Evolutionary conservation across 2,888 invertebrate species (phyloP), one percentile per base, ranked within the genome.

Genomic region (Pandemis corylana): DNA sequence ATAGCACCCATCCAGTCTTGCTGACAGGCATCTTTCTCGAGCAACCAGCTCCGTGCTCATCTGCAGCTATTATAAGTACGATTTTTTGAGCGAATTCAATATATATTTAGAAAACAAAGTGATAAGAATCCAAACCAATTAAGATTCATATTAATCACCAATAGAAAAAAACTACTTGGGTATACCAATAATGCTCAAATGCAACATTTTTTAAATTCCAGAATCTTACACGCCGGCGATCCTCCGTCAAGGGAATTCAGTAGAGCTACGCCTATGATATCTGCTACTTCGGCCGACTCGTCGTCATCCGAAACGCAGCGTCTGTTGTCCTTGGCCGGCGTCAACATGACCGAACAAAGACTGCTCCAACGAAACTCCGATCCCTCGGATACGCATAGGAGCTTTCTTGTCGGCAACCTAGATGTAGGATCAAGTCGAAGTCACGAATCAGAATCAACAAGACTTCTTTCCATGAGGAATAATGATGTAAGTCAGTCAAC

Each of bases 271-370:
- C 85, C 94, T 79, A 85, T 87, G 78, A 83, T 91, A 80, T 84
- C 89, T 61, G 83, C 89, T 77, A 84, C 85, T 36, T 82, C 92
- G 75, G 85, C 86, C 44, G 94, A 94, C 76, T 79, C 91, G 2
- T 93, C 94, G 71, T 87, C 93, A 73, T 86, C 92, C 75, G 95
- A 95, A 84, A 95, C 95, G 75, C 94, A 94, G 86, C 87, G 95
- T 75, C 85, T 95, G 62, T 88, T 95, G 69, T 94, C 94, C 49
- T 88, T 95, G 53, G 95, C 95, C 62, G 92, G 93, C 71, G 94
- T 95, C 71, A 95, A 95, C 79, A 95, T 95, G 95, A 95, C 95
- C 78, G 95, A 95, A 84, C 95, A 95, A 82, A 88, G 95, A 81
- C 87, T 95, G 82, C 91, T 95, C 83, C 95, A 95, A 86, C 89